Evolutionary conservation across 2,888 invertebrate genomes (phyloP), one percentile per base, ranked within the genome.

Genomic region (Coelopa pilipes): DNA sequence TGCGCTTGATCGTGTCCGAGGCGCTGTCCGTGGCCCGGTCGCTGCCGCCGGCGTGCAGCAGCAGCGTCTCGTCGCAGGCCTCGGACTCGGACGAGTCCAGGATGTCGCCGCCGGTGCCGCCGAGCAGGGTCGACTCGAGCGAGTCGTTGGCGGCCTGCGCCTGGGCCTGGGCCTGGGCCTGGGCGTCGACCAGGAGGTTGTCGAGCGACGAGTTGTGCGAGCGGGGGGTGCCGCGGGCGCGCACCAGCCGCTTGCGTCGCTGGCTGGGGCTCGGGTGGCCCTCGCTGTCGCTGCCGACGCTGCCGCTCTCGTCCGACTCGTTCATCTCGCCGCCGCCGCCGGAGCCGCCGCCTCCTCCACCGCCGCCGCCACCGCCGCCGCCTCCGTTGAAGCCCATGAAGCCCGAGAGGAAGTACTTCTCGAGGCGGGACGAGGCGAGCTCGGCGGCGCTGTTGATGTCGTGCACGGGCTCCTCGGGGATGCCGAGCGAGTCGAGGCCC

Each of bases 221-320:
- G 67, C 95, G 89, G 0, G 94, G 94, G 0, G 94, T 94, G 7
- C 95, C 95, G 60, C 96, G 90, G 7, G 95, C 94, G 15, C 95
- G 90, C 0, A 95, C 95, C 74, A 95, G 87, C 53, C 93, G 90
- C 83, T 96, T 96, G 75, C 95, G 89, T 11, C 95, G 88, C 84
- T 96, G 95, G 83, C 95, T 95, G 0, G 96, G 96, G 86, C 95
- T 96, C 4, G 95, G 95, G 79, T 92, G 91, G 1, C 96, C 96
- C 84, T 96, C 96, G 83, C 95, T 95, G 82, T 96, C 96, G 87
- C 96, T 96, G 9, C 96, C 96, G 0, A 96, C 96, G 82, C 95
- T 95, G 1, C 94, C 94, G 46, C 93, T 93, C 1, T 95, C 96
- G 79, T 92, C 92, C 2, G 81, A 83, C 82, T 94, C 94, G 53